Conservation (phyloP, 2,113 vertebrate species). For the Hemichromis elongatus region DNA sequence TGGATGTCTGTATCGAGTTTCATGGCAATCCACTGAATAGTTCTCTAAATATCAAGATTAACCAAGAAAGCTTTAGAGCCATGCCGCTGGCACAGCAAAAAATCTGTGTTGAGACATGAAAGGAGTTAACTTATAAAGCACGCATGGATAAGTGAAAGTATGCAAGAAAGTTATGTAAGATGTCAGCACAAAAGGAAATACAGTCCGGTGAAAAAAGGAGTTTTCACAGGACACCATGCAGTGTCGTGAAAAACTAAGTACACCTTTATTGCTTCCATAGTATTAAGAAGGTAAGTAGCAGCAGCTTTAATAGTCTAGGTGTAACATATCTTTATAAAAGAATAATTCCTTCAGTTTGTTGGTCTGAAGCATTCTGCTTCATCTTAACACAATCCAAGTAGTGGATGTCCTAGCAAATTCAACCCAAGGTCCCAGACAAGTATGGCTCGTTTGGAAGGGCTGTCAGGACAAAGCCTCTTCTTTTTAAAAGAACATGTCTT, state of each 20-base stretch:
- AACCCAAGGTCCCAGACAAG: neutral
- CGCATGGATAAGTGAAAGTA: neutral
- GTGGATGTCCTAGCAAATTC: neutral
- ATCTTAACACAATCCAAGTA: neutral
- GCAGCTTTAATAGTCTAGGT: neutral
- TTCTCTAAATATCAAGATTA: neutral
- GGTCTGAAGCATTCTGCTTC: neutral
- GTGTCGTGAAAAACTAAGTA: neutral
- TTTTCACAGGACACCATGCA: neutral
- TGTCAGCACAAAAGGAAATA: neutral
- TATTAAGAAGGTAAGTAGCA: neutral
- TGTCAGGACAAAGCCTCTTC: neutral
- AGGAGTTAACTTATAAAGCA: neutral
- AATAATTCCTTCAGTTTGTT: neutral
- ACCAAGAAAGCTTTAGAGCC: neutral
- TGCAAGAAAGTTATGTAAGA: neutral
- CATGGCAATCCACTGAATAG: neutral
- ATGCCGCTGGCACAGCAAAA: neutral
- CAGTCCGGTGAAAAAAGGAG: neutral
- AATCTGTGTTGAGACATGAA: neutral
- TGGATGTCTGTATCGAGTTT: neutral
- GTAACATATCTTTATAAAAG: neutral
- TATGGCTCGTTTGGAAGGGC: neutral
- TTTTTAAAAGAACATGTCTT: neutral
- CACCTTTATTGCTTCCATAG: neutral